A percentile compares a stretch with the other conserved stretches of the same genome.
Evolutionary conservation across 2,888 invertebrate genomes (phyloP).

Genomic region (Eulithis testata): DNA sequence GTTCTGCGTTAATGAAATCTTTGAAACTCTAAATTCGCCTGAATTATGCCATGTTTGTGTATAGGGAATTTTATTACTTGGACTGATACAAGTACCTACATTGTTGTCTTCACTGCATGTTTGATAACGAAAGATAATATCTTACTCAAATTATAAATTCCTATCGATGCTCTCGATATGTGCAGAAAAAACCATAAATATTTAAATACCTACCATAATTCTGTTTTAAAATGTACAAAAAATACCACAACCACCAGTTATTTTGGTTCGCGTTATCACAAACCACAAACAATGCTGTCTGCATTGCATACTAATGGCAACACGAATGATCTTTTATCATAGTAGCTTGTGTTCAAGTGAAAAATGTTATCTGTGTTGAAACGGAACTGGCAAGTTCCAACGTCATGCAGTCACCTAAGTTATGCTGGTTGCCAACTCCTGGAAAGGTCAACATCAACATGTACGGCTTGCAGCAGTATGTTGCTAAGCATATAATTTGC

Average conservation of each 20-base stretch:
- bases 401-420: conserved; percentile 15
- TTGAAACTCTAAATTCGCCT: background rate
- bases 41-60: background rate
- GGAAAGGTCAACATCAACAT: conserved; percentile 10
- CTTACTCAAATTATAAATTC: background rate
- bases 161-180: background rate
- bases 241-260: background rate
- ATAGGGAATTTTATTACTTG: background rate
- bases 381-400: conserved; percentile 20
- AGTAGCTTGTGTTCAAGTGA: conserved; percentile 10
- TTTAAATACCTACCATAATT: background rate
- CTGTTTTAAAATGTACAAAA: background rate
- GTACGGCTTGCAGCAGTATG: conserved; percentile 1
- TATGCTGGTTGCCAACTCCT: conserved; percentile 10
- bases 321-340: conserved; percentile 22
- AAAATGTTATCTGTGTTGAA: conserved; percentile 27
- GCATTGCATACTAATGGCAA: conserved; percentile 24
- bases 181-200: background rate
- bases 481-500: background rate
- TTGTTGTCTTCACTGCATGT: background rate
- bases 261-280: conserved; percentile 28
- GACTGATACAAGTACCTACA: background rate
- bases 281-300: conserved; percentile 30
- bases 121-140: conserved; percentile 1
- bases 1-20: conserved; percentile 1